Evolutionary conservation across 1,140 invertebrate genomes (phyloP), one percentile per base, ranked within the genome.

Genomic region (Triops cancriformis): DNA sequence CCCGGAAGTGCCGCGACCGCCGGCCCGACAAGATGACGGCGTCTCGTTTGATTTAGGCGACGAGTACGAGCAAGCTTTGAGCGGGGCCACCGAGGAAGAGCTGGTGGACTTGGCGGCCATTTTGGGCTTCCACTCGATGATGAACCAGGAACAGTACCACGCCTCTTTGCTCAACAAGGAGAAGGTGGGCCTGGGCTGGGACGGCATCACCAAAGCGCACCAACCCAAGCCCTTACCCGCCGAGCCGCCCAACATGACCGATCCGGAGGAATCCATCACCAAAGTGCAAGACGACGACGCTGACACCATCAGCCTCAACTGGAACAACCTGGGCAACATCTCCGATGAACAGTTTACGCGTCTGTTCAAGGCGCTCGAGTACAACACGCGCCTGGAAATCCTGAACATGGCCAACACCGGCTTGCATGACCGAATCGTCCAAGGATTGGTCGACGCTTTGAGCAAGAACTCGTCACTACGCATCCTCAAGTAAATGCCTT

Each of bases 61-160:
- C 84, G 97, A 98, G 85, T 98, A 96, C 86, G 96, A 98, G 85
- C 89, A 92, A 83, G 96, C 97, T n/a, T 87, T 99, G 26, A 89
- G 88, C 23, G 87, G 88, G 81, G 98, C 98, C 45, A 90, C 94
- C 80, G 97, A 99, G 87, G 95, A 98, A 86, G 98, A 99, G 89
- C 93, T 99, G 80, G 98, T 99, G 81, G 98, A 99, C 88, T 89
- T 99, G 82, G 98, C 85, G 96, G 97, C 96, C 87, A 98, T 98
- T 86, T 89, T 99, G 80, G 98, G 98, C 82, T 98, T 99, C 88
- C 97, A 99, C 86, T 98, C 97, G 75, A 98, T 99, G 94, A 94
- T 99, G 91, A 99, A 98, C 86, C 98, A 99, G 88, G 96, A 98
- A 84, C 98, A 99, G 86, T 99, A 98, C 86, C 96, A 99, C 86